phyloP scores from a whole-genome alignment of 2,888 invertebrate species.

The Adela reaumurella region DNA sequence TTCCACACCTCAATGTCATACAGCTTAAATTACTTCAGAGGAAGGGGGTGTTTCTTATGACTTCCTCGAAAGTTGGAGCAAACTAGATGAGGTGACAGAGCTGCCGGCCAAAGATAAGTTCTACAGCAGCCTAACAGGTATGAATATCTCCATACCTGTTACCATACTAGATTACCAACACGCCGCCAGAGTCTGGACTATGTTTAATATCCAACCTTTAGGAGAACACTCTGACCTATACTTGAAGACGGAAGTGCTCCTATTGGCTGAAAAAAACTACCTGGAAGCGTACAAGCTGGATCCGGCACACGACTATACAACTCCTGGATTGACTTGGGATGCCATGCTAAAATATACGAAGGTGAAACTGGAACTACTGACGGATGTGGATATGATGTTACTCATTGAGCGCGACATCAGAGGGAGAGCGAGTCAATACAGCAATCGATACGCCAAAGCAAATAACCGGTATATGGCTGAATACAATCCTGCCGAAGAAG shows the following conservation, averaged over 20 bases:
- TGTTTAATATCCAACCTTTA: slow-evolving; percentile 14
- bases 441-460: slow-evolving; percentile 18
- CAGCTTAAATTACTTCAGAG: too few relatives aligned
- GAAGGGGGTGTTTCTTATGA: too few relatives aligned
- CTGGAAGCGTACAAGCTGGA: slow-evolving; percentile 22
- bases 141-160: too few relatives aligned
- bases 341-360: slow-evolving; percentile 22
- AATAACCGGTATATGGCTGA: slow-evolving; percentile 23
- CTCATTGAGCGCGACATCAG: slow-evolving; percentile 19
- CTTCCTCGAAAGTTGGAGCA: too few relatives aligned
- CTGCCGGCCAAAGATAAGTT: too few relatives aligned
- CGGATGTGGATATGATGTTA: slow-evolving; percentile 21
- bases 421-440: slow-evolving; percentile 20
- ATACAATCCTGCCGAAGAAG: slow-evolving; percentile 15
- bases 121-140: too few relatives aligned
- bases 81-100: too few relatives aligned
- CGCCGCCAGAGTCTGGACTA: slow-evolving; percentile 17
- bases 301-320: slow-evolving; percentile 20
- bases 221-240: slow-evolving; percentile 18
- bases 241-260: too few relatives aligned
- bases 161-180: too few relatives aligned
- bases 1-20: too few relatives aligned
- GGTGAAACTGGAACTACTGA: slow-evolving; percentile 19
- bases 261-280: slow-evolving; percentile 18
- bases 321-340: slow-evolving; percentile 21